Evolutionary conservation across 1,140 invertebrate species (phyloP), one percentile per base, ranked within the genome.

Genomic region (Thaumetopoea pityocampa): DNA sequence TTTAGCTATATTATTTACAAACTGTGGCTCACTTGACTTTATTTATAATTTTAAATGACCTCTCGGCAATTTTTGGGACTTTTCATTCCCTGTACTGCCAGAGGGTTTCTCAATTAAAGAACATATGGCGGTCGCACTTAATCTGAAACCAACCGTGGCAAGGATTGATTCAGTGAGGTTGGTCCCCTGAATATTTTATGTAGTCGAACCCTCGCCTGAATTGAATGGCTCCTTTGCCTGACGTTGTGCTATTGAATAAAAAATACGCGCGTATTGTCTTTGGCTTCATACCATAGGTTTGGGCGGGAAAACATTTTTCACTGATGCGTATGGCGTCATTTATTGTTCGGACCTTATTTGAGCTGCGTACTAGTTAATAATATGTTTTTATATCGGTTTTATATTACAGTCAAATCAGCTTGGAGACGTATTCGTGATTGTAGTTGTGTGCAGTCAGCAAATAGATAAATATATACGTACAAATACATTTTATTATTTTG

Each of bases 51-150:
- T n/a, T n/a, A n/a, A n/a, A 6, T 19, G 3, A 27, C 5, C 9
- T 15, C n/a, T 28, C 17, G 18, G 16, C 16, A 29, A 30, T 41
- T 23, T 23, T 23, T n/a, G n/a, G n/a, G 22, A 23, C 22, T 8
- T 23, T 23, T 7, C 9, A 23, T 9, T 7, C 9, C 9, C 22
- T 4, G 22, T 8, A 23, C 40, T 33, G 45, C 49, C 51, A 45
- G 36, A 24, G 38, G 20, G 20, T 15, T 32, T 22, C 17, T 40
- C 45, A 54, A 54, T 54, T 49, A 54, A 28, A 45, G 26, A 54
- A 54, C 41, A 49, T 48, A 54, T 48, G 32, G 51, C 51, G 45
- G 51, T 44, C 41, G n/a, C 24, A 30, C 32, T 32, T 37, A 49
- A 54, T 54, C 36, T 40, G 36, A 8, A 26, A 40, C 34, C 44